Evolutionary conservation across 2,113 vertebrate species (phyloP), one percentile per base, ranked within the genome.

Genomic region (Myiozetetes cayanensis): DNA sequence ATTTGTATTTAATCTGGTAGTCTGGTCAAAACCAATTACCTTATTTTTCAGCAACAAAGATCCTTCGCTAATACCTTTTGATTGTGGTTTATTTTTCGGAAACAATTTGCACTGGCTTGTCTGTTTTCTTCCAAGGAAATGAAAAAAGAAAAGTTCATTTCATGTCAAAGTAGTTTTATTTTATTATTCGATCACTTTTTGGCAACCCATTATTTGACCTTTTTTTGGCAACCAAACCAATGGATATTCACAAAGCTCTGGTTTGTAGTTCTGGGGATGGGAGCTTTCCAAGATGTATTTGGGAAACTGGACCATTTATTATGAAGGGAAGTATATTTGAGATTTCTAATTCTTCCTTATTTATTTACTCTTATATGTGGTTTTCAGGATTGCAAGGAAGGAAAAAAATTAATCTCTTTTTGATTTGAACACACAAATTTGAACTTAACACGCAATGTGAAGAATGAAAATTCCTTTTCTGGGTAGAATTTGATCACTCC

Each of bases 151-250:
- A 84, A 91, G 93, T 89, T 95, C 86, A 49, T 74, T 93, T 92
- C 59, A 84, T 79, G 91, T 92, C 89, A 78, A 87, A 93, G 22
- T 37, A 27, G 0, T 24, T 87, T 87, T 53, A 76, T 68, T 91
- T 75, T 41, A 75, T 94, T 85, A 94, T 82, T 92, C 87, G 47
- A 56, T 91, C 33, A 67, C 63, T 86, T 89, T 94, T 92, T 93
- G 89, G 68, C 91, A 92, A 61, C 12, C 4, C 44, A 74, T 92
- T 86, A 93, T 81, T 94, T 92, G 47, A 61, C 82, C 44, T 61
- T 67, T 84, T 90, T 94, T 91, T 95, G 80, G 68, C 89, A 94
- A 62, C 27, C 3, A 53, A 53, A 50, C 0, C 10, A 94, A 87
- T 62, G 84, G 84, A 94, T 94, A 95, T 65, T 85, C 89, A 82